Conservation (phyloP, 2,888 invertebrate species). For the Eulithis testata region DNA sequence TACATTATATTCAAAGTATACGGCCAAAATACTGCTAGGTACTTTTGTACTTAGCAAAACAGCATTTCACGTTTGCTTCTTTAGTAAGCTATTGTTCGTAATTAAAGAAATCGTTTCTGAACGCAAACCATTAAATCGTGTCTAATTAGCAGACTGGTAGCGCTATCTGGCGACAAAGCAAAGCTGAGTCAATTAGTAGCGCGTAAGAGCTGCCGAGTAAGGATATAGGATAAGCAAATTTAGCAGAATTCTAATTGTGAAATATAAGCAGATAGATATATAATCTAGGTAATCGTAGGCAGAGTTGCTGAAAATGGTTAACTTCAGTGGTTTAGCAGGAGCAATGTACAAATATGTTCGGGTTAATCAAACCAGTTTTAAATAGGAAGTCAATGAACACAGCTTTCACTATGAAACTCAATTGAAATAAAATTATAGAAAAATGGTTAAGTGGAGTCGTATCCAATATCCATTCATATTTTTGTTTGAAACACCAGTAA, state of each 20-base stretch:
- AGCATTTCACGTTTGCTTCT: conserved; percentile 5
- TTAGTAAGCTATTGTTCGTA: conserved; percentile 22
- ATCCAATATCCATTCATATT: conserved; percentile 5
- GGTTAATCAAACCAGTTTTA: neutral
- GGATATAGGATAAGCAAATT: conserved; percentile 24
- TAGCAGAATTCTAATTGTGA: conserved; percentile 16
- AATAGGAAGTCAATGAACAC: neutral
- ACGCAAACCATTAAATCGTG: conserved; percentile 69
- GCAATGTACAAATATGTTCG: too few species aligned
- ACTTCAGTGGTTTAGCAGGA: neutral
- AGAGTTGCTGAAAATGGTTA: neutral
- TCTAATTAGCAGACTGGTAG: conserved; percentile 73
- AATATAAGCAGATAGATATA: conserved; percentile 4
- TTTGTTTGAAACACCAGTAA: conserved; percentile 39
- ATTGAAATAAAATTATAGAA: neutral
- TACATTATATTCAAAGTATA: neutral
- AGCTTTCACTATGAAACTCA: neutral
- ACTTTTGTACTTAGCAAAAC: neutral
- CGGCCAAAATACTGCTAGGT: neutral
- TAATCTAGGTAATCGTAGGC: too few species aligned
- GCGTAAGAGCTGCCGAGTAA: conserved; percentile 48
- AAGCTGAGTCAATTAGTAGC: conserved; percentile 57
- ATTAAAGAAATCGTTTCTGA: conserved; percentile 38
- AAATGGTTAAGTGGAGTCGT: too few species aligned
- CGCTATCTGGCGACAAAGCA: conserved; percentile 72